phyloP scores from a whole-genome alignment of 30 jellyfish, hydroid and myxozoan genomes.

The Aurelia sp. region DNA sequence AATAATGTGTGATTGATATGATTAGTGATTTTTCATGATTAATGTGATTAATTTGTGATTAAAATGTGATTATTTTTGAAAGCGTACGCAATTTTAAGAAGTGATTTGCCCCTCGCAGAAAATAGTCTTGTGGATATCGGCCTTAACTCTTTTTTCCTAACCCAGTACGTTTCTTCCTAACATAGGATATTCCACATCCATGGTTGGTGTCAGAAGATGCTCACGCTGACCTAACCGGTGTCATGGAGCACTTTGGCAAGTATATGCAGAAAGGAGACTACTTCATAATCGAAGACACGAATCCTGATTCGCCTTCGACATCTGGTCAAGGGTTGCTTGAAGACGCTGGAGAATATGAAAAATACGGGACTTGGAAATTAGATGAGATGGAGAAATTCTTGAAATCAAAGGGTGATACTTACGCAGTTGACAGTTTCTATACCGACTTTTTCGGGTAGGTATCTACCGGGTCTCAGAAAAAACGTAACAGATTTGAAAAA shows the following conservation, averaged over 20 bases:
- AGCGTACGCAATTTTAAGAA: too few species aligned
- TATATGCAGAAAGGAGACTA: slow-evolving; percentile 82
- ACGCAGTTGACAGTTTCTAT: slow-evolving; percentile 73
- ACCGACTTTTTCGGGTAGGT: slow-evolving; percentile 59
- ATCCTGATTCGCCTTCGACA: slow-evolving; percentile 75
- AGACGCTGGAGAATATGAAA: slow-evolving; percentile 28
- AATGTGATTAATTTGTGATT: too few species aligned
- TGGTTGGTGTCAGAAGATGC: slow-evolving; percentile 91
- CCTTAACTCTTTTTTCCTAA: too few species aligned
- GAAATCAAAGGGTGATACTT: slow-evolving; percentile 33
- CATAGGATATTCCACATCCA: slow-evolving; percentile 72
- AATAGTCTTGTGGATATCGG: too few species aligned
- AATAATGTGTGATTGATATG: too few species aligned
- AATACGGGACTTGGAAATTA: slow-evolving; percentile 68
- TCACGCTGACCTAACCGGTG: slow-evolving; percentile 77
- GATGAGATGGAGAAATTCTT: slow-evolving; percentile 40
- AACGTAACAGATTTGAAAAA: too few species aligned
- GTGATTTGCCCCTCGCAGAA: too few species aligned
- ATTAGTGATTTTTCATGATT: too few species aligned
- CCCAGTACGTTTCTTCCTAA: too few species aligned
- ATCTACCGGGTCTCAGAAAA: too few species aligned
- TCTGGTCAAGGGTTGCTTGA: slow-evolving; percentile 83
- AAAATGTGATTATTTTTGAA: too few species aligned
- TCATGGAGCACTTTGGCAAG: slow-evolving; percentile 81
- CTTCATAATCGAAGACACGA: slow-evolving; percentile 84